Conservation (phyloP, 92 coral and sea anemone genomes). For the Pocillopora grandis region DNA sequence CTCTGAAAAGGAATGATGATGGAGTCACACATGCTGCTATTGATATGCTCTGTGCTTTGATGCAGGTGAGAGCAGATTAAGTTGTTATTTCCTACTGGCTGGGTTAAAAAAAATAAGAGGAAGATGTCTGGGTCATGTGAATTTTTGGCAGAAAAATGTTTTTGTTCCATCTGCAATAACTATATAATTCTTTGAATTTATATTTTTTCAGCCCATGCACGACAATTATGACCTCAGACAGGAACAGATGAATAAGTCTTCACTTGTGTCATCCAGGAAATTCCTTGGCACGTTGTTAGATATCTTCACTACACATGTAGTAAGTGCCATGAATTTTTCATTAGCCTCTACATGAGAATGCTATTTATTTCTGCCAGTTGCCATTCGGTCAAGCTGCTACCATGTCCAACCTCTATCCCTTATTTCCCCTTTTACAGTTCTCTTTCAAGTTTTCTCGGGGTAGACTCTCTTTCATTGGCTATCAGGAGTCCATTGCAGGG, state of each 20-base stretch:
- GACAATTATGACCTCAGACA: conserved; percentile 96
- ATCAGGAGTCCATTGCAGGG: too few relatives aligned
- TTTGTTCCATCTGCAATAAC: neutral
- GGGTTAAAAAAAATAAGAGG: too few relatives aligned
- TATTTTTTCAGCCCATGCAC: conserved; percentile 87
- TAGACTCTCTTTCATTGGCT: too few relatives aligned
- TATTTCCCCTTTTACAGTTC: too few relatives aligned
- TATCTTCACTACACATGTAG: conserved; percentile 94
- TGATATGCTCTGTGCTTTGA: conserved; percentile 94
- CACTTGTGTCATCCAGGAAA: conserved; percentile 92
- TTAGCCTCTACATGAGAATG: too few relatives aligned
- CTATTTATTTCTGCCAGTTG: too few relatives aligned
- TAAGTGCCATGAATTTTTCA: conserved; percentile 37
- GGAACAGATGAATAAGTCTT: conserved; percentile 95
- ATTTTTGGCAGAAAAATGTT: too few relatives aligned
- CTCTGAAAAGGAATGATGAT: conserved; percentile 88
- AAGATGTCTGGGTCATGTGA: too few relatives aligned
- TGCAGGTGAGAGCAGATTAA: conserved; percentile 71
- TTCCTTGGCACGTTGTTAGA: conserved; percentile 86
- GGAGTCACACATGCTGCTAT: conserved; percentile 98
- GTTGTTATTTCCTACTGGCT: neutral
- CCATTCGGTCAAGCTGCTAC: too few relatives aligned
- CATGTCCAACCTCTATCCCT: too few relatives aligned
- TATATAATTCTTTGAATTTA: neutral
- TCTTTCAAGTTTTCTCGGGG: too few relatives aligned